Evolutionary conservation across 1,140 invertebrate species (phyloP).

Genomic region (Papilio machaon): DNA sequence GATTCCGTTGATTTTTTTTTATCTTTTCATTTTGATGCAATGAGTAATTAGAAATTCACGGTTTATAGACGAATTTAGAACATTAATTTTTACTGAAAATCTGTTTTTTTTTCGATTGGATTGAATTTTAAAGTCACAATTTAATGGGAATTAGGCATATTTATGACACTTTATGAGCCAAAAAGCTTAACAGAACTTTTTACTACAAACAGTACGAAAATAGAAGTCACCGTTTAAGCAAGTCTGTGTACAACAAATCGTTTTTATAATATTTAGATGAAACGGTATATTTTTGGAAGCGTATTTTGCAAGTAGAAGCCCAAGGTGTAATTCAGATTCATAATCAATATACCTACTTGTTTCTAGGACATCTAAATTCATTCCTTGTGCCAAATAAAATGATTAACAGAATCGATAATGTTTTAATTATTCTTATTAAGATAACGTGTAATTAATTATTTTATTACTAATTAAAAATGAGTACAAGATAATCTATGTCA

Average conservation of each 20-base stretch:
- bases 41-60: neutral
- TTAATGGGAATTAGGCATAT: neutral
- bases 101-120: neutral
- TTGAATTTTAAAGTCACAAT: neutral
- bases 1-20: neutral
- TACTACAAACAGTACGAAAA: neutral
- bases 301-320: neutral
- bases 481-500: neutral
- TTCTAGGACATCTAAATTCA: constrained; percentile 19
- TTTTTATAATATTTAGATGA: no score
- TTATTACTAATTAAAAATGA: constrained; percentile 25
- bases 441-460: constrained; percentile 15
- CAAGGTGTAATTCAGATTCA: neutral
- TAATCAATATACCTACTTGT: neutral
- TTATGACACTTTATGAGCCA: neutral
- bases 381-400: constrained; percentile 18
- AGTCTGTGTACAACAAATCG: no score
- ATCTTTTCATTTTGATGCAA: neutral
- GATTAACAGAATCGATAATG: constrained; percentile 19
- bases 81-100: neutral
- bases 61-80: neutral
- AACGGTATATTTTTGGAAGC: no score
- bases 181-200: neutral
- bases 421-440: constrained; percentile 1
- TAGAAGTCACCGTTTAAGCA: neutral